Conservation (phyloP, 2,888 invertebrate species). For the Tipula unca region DNA sequence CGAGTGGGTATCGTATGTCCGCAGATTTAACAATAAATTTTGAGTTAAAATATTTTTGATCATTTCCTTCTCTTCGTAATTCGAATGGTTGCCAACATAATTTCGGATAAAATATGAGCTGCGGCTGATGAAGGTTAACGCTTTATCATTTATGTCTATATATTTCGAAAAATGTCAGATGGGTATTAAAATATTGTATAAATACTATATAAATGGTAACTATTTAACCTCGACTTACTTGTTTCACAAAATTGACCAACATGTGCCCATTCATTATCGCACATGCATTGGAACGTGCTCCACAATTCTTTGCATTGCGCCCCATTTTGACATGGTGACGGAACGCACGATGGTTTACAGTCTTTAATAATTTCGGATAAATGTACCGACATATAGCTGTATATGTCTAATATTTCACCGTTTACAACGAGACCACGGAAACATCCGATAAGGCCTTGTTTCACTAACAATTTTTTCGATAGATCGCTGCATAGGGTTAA, state of each 20-base stretch:
- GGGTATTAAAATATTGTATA: no score
- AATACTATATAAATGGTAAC: no score
- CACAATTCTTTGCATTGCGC: slow-evolving; percentile 85
- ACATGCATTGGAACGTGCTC: slow-evolving; percentile 88
- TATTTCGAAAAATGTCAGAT: background rate
- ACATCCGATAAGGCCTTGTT: slow-evolving; percentile 87
- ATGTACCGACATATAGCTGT: slow-evolving; percentile 87
- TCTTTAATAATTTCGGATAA: slow-evolving; percentile 85
- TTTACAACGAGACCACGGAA: slow-evolving; percentile 88
- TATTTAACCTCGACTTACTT: slow-evolving; percentile 50
- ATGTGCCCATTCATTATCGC: slow-evolving; percentile 89
- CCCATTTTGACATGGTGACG: slow-evolving; percentile 87
- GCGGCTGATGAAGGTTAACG: slow-evolving; percentile 75
- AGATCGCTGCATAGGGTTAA: slow-evolving; percentile 52
- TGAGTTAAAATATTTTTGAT: slow-evolving; percentile 68
- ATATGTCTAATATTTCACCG: slow-evolving; percentile 81
- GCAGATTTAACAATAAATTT: slow-evolving; percentile 77
- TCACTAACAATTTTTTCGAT: slow-evolving; percentile 70
- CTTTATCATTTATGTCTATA: slow-evolving; percentile 82
- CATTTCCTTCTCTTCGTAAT: slow-evolving; percentile 50
- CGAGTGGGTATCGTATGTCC: slow-evolving; percentile 76
- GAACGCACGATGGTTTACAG: slow-evolving; percentile 89
- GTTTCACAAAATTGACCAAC: slow-evolving; percentile 82
- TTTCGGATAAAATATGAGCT: slow-evolving; percentile 74
- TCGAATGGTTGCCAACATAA: slow-evolving; percentile 55